Conservation (phyloP, 2,113 vertebrate genomes). For the Marmota flaviventris region DNA sequence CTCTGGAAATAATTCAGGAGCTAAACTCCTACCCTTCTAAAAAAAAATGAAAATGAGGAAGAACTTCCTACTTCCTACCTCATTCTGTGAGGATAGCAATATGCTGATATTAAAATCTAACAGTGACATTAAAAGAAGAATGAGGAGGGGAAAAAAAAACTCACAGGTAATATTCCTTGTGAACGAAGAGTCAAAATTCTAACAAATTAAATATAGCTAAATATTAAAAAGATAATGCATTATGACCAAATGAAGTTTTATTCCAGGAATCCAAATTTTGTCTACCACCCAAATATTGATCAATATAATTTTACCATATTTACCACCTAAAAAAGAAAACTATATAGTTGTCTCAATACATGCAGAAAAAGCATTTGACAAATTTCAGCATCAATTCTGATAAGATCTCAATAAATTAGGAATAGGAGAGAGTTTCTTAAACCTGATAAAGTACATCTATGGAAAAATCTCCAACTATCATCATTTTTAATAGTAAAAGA, state of each 20-base stretch:
- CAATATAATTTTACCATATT: not conserved
- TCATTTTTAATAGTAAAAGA: slow-evolving; percentile 50
- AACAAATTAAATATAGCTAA: not conserved
- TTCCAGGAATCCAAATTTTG: not conserved
- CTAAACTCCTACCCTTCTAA: not conserved
- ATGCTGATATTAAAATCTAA: slow-evolving; percentile 30
- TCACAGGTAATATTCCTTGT: not conserved
- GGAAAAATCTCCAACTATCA: not conserved
- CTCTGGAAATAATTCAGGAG: not conserved
- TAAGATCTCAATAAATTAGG: slow-evolving; percentile 22
- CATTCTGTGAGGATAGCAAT: not conserved
- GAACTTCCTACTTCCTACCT: not conserved
- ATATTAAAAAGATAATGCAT: slow-evolving; percentile 32
- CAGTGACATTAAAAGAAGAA: not conserved
- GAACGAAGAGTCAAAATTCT: slow-evolving; percentile 36
- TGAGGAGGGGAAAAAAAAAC: not conserved
- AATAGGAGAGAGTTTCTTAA: slow-evolving; percentile 1
- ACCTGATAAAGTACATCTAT: not conserved
- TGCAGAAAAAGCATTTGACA: not conserved
- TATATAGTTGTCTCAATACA: not conserved
- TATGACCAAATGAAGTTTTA: not conserved
- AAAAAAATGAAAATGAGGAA: slow-evolving; percentile 39
- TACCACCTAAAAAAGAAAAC: not conserved
- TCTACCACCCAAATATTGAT: not conserved
- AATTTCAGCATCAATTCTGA: slow-evolving; percentile 7